Evolutionary conservation across 2,888 invertebrate genomes (phyloP).

Genomic region (Sarcophaga rosellei): DNA sequence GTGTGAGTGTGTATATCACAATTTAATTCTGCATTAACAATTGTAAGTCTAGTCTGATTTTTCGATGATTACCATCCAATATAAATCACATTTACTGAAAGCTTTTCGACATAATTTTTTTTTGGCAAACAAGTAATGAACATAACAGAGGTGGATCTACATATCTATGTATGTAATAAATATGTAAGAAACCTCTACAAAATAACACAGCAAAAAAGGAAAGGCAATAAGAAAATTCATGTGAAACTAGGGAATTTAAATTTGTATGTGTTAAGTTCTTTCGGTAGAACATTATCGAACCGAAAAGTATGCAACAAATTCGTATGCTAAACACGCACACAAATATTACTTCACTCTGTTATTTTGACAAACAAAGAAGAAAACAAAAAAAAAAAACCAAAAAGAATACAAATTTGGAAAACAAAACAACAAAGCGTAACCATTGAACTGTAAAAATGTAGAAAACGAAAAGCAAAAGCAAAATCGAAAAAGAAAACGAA

Average conservation of each 20-base stretch:
- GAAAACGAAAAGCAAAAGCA: not conserved
- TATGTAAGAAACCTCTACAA: conserved; percentile 20
- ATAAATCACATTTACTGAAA: conserved; percentile 78
- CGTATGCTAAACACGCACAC: conserved; percentile 55
- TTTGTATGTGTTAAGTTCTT: not conserved
- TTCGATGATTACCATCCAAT: conserved; percentile 77
- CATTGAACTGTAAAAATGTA: not conserved
- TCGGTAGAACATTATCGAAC: not conserved
- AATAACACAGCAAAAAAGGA: too few species aligned
- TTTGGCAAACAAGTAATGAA: not conserved
- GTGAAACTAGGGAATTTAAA: conserved; percentile 34
- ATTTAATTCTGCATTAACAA: conserved; percentile 49
- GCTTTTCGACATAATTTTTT: conserved; percentile 52
- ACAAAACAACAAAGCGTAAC: not conserved
- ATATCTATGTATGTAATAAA: not conserved
- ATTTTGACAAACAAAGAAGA: conserved; percentile 19
- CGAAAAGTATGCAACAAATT: conserved; percentile 52
- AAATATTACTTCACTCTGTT: conserved; percentile 42
- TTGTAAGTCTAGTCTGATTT: conserved; percentile 61
- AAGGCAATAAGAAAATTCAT: conserved; percentile 29
- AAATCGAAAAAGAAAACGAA: not conserved
- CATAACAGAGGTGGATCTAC: not conserved
- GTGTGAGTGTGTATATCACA: conserved; percentile 18
- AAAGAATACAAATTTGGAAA: conserved; percentile 13
- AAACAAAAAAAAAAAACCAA: too few species aligned